Evolutionary conservation across 2,797 vertebrate genomes (phyloP).

Genomic region (Acipenser transmontanus): DNA sequence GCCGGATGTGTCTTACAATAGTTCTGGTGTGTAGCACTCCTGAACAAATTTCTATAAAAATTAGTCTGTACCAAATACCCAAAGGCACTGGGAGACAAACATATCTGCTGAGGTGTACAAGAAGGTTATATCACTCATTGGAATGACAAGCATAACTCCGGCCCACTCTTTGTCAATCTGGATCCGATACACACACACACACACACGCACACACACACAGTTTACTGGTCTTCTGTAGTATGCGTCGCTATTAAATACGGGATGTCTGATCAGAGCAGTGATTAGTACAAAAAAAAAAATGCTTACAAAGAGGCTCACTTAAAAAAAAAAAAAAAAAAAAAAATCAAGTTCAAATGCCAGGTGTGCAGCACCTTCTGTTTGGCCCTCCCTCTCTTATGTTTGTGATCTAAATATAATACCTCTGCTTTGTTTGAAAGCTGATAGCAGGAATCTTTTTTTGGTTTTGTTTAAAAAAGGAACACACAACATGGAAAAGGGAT

Average conservation of each 20-base stretch:
- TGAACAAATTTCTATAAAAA: constrained; percentile 6
- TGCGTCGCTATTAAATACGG: no score
- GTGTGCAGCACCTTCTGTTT: constrained; percentile 30
- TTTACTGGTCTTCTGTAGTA: no score
- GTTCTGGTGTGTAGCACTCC: background rate
- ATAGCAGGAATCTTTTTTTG: background rate
- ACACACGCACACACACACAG: background rate
- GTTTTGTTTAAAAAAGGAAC: constrained; percentile 20
- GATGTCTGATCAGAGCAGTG: no score
- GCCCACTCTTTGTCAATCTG: background rate
- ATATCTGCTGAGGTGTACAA: background rate
- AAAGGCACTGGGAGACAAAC: background rate
- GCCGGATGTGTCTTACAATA: constrained; percentile 41
- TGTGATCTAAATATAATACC: constrained; percentile 40
- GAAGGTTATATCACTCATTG: background rate
- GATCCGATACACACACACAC: constrained; percentile 64
- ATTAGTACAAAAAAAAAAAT: no score
- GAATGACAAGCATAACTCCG: background rate
- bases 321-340: no score
- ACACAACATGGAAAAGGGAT: constrained; percentile 42
- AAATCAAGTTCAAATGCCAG: constrained; percentile 27
- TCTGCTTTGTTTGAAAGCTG: constrained; percentile 30
- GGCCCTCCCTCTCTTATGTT: constrained; percentile 24
- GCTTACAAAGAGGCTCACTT: no score
- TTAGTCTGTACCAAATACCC: background rate